Conservation (phyloP, 30 jellyfish, hydroid and myxozoan genomes). For the Chrysaora quinquecirrha region DNA sequence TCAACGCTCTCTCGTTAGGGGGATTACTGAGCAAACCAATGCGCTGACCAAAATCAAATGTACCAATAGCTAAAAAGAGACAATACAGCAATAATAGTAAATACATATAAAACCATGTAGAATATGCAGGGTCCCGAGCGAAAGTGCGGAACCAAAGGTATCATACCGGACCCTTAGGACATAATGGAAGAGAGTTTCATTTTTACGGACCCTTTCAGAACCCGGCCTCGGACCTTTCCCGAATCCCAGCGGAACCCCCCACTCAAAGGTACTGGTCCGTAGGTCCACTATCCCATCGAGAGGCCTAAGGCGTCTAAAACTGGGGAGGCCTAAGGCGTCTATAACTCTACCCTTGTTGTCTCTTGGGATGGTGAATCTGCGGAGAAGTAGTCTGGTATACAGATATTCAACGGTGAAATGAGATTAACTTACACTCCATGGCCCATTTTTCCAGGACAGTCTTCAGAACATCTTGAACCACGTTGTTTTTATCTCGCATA, state of each 20-base stretch:
- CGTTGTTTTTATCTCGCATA: constrained; percentile 4
- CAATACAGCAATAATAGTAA: not conserved
- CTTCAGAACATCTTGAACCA: constrained; percentile 4
- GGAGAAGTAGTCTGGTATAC: too few relatives aligned
- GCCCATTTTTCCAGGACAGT: constrained; percentile 43
- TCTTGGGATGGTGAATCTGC: not conserved
- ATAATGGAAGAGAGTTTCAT: not conserved
- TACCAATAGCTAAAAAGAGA: too few relatives aligned
- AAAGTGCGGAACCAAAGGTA: not conserved
- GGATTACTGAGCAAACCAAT: not conserved
- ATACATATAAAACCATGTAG: not conserved
- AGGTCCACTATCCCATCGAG: not conserved
- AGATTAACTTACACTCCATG: constrained; percentile 41
- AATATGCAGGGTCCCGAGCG: too few relatives aligned
- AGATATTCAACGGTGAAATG: too few relatives aligned
- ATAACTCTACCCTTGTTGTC: not conserved
- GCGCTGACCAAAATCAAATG: not conserved
- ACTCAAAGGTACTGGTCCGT: not conserved
- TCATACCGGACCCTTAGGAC: not conserved
- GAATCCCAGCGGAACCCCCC: too few relatives aligned
- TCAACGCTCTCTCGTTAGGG: too few relatives aligned
- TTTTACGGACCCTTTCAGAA: not conserved
- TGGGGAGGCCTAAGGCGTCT: not conserved
- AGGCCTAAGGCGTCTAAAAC: not conserved
- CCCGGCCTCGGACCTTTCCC: too few relatives aligned